These are phyloP conservation scores for Drosophila yooni DNA, from an alignment of 2,888 invertebrate genomes.

Conservation along the genomic window DNA sequence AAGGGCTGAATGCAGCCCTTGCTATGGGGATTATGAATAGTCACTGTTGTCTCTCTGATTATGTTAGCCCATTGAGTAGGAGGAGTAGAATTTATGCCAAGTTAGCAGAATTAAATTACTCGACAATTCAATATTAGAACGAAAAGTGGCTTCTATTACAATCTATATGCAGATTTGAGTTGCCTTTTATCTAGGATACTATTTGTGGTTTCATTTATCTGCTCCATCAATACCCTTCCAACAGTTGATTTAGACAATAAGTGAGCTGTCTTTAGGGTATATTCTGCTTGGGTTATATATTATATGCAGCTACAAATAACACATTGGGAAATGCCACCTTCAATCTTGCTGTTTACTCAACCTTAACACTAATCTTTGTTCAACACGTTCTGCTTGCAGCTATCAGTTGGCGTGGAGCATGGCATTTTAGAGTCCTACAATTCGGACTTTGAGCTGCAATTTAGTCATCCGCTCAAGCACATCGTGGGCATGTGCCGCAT, in stretches of 20 bases:
- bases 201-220: background rate
- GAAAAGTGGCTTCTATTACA: background rate
- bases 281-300: background rate
- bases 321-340: background rate
- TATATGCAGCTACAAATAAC: background rate
- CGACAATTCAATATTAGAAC: background rate
- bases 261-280: background rate
- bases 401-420: constrained; percentile 90
- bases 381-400: constrained; percentile 84
- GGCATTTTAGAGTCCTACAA: constrained; percentile 89
- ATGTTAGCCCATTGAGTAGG: constrained; percentile 1
- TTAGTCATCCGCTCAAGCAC: constrained; percentile 88
- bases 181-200: background rate
- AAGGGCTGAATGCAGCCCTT: constrained; percentile 45
- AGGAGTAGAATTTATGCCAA: background rate
- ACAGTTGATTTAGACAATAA: background rate
- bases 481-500: constrained; percentile 86
- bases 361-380: background rate
- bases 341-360: background rate
- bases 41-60: constrained; percentile 12
- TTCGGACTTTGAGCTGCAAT: constrained; percentile 89
- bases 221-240: background rate
- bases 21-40: constrained; percentile 20
- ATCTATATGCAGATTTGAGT: background rate
- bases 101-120: background rate